phyloP scores from a whole-genome alignment of 1,140 invertebrate genomes.

The Ruditapes philippinarum region DNA sequence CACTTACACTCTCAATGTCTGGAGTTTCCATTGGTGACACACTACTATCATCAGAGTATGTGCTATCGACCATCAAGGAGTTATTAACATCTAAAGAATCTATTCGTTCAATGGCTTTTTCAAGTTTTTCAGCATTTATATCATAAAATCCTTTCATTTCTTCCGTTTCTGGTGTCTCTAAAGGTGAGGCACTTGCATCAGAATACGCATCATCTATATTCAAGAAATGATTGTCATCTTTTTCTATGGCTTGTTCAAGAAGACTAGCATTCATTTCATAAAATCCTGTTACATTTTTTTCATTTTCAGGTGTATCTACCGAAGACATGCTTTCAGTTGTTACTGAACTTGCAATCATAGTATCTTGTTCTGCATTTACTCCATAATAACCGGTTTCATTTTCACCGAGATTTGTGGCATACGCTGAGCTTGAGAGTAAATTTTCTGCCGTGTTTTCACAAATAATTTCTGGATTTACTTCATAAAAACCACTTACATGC shows the following conservation, averaged over 20 bases:
- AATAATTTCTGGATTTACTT: constrained; percentile 40
- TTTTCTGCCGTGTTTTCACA: not conserved
- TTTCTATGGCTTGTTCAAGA: constrained; percentile 8
- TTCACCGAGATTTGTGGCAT: constrained; percentile 58
- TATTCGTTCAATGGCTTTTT: constrained; percentile 13
- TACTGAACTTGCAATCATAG: not conserved
- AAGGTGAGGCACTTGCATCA: constrained; percentile 24
- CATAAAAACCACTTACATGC: constrained; percentile 51
- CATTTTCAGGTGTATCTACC: constrained; percentile 25
- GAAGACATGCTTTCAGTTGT: constrained; percentile 11
- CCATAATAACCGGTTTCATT: constrained; percentile 62
- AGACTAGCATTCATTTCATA: constrained; percentile 43
- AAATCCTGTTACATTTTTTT: not conserved
- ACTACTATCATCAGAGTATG: constrained; percentile 17
- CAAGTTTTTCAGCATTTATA: constrained; percentile 29
- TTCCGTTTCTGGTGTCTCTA: constrained; percentile 32
- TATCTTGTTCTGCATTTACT: constrained; percentile 13
- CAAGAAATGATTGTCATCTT: not conserved
- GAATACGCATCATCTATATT: constrained; percentile 25
- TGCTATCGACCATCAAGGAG: constrained; percentile 17
- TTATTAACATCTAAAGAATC: not conserved
- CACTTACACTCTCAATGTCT: constrained; percentile 3
- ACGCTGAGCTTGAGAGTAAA: not conserved
- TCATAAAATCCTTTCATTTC: constrained; percentile 15
- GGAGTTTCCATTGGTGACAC: constrained; percentile 52